These are phyloP conservation scores for Hepsetus odoe DNA, from an alignment of 2,113 vertebrate genomes.

Conservation along the genomic window DNA sequence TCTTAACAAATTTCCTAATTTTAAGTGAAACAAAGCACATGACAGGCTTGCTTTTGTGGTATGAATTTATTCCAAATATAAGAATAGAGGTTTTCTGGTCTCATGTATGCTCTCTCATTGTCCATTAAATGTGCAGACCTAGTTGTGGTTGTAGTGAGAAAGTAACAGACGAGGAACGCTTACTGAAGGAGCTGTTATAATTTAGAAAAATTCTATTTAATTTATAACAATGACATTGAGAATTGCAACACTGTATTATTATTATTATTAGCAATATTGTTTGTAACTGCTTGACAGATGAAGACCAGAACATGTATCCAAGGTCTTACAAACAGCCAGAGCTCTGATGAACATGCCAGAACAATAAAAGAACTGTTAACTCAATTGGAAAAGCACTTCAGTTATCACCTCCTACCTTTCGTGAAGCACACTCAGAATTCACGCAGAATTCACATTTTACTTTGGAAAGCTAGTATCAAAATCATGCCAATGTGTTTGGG, in stretches of 20 bases:
- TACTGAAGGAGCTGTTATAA: slow-evolving; percentile 3
- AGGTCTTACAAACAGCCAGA: slow-evolving; percentile 8
- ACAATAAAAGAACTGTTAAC: slow-evolving; percentile 27
- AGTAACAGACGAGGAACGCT: background rate
- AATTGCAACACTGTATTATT: slow-evolving; percentile 37
- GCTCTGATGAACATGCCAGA: slow-evolving; percentile 24
- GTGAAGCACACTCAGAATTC: background rate
- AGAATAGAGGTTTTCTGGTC: slow-evolving; percentile 23
- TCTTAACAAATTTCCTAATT: slow-evolving; percentile 20
- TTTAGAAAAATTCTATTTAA: slow-evolving; percentile 16
- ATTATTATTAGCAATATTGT: slow-evolving; percentile 39
- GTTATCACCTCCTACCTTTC: slow-evolving; percentile 14
- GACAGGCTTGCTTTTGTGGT: slow-evolving; percentile 14
- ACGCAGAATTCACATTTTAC: background rate
- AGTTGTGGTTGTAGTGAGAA: slow-evolving; percentile 25
- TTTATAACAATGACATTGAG: slow-evolving; percentile 15
- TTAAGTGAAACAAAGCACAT: slow-evolving; percentile 1
- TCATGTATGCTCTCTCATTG: slow-evolving; percentile 26
- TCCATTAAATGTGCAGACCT: slow-evolving; percentile 25
- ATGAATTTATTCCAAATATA: slow-evolving; percentile 35
- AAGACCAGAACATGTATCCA: slow-evolving; percentile 13
- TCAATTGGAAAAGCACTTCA: slow-evolving; percentile 16
- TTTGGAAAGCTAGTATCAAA: slow-evolving; percentile 20
- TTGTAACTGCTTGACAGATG: slow-evolving; percentile 25
- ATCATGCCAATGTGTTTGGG: background rate